Conservation (phyloP, 1,140 invertebrate genomes). For the Drosophila miranda region DNA sequence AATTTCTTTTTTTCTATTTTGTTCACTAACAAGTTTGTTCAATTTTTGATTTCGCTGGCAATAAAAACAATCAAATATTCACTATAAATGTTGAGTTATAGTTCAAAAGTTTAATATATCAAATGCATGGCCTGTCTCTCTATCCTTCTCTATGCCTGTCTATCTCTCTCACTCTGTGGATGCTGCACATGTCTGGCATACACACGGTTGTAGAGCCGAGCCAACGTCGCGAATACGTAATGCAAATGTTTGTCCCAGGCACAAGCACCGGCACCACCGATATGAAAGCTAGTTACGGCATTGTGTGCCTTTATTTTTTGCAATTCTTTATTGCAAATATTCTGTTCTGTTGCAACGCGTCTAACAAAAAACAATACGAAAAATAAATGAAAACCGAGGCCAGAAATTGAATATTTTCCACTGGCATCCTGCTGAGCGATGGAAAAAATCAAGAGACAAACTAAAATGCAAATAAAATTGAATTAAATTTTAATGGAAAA, state of each 20-base stretch:
- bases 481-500: constrained; percentile 54
- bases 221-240: constrained; percentile 57
- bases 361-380: constrained; percentile 36
- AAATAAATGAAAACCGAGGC: constrained; percentile 43
- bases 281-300: constrained; percentile 46
- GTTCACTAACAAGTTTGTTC: constrained; percentile 50
- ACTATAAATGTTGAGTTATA: constrained; percentile 71
- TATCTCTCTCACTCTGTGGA: not conserved
- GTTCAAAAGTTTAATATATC: constrained; percentile 66
- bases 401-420: constrained; percentile 33
- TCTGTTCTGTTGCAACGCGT: constrained; percentile 22
- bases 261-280: constrained; percentile 11
- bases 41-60: constrained; percentile 54
- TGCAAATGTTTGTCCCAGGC: constrained; percentile 39
- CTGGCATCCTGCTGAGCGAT: constrained; percentile 16
- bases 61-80: constrained; percentile 70
- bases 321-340: constrained; percentile 51
- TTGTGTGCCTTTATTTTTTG: constrained; percentile 49
- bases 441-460: constrained; percentile 10
- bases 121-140: constrained; percentile 35
- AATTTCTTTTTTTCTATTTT: constrained; percentile 51
- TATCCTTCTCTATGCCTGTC: no score
- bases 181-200: constrained; percentile 28
- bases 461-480: constrained; percentile 43
- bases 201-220: constrained; percentile 16